Percentiles rank a stretch among this genome's conserved stretches.
phyloP scores from a whole-genome alignment of 2,113 vertebrate genomes.

The Pipa parva region DNA sequence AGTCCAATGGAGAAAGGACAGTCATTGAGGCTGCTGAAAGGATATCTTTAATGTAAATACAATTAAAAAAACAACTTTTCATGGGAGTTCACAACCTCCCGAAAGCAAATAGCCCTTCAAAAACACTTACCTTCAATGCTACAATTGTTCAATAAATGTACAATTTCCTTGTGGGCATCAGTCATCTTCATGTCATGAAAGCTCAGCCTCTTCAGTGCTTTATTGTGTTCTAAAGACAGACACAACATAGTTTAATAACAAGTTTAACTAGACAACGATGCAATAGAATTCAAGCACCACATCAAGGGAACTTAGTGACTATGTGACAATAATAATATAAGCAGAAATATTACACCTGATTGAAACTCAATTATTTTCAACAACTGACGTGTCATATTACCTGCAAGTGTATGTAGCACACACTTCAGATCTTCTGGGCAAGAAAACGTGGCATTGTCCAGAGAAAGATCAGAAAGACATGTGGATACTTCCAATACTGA shows the following conservation, averaged over 20 bases:
- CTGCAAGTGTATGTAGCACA: conserved; percentile 64
- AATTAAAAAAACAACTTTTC: not conserved
- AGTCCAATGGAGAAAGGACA: not conserved
- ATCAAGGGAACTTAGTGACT: too few relatives aligned
- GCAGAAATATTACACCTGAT: too few relatives aligned
- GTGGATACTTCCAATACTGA: conserved; percentile 64
- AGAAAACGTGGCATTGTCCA: conserved; percentile 66
- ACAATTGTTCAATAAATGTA: conserved; percentile 68
- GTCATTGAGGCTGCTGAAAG: too few relatives aligned
- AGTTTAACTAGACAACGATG: not conserved
- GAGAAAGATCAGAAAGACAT: conserved; percentile 65
- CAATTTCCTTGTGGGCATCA: conserved; percentile 71
- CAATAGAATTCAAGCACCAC: too few relatives aligned
- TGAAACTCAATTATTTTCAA: too few relatives aligned
- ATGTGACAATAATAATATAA: too few relatives aligned
- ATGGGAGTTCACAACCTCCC: too few relatives aligned
- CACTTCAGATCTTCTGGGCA: conserved; percentile 55
- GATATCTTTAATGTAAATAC: too few relatives aligned
- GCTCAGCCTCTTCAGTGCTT: conserved; percentile 64
- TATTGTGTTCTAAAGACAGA: conserved; percentile 59
- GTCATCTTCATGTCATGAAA: conserved; percentile 78
- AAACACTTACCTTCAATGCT: conserved; percentile 67
- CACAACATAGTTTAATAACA: not conserved
- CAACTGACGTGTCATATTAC: conserved; percentile 47
- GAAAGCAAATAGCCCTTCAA: not conserved